Evolutionary conservation across 2,113 vertebrate genomes (phyloP), one percentile per base, ranked within the genome.

Genomic region (Anas platyrhynchos): DNA sequence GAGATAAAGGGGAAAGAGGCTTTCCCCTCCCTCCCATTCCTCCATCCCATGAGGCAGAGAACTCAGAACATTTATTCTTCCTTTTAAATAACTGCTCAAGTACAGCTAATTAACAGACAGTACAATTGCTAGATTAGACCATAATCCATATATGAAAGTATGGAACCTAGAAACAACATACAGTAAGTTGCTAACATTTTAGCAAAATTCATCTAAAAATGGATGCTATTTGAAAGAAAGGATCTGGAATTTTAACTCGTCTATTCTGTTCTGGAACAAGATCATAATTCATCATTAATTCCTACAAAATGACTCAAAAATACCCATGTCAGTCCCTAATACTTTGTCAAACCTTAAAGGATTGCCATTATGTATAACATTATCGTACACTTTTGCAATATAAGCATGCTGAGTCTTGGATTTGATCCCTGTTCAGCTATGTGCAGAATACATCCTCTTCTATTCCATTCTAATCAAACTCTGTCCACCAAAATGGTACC

Each of bases 1-100:
- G 81, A 96, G 91, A 96, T 58, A 48, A 27, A 83, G 67, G 67
- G 66, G 68, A 86, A 97, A 68, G 17, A 48, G 63, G 31, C 75
- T 96, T 83, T 78, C 89, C 8, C 2, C 52, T 18, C 11, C 55
- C 43, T 34, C 52, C 22, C 18, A 7, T 46, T 27, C 43, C 48
- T 48, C 34, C 34, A 34, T 34, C 34, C 34, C 34, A 34, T 34
- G 34, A 54, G 27, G 32, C 6, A 46, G 50, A 84, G 32, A 56
- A 22, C 31, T 79, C 50, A 34, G 32, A 79, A 71, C 3, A 5
- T 15, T 36, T 36, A 3, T 9, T 5, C 22, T 1, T 31, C 26
- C 15, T 20, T 62, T 56, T 26, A 72, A 29, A 44, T 23, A 62
- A 29, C 54, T 62, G 17, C 23, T 72, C 11, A n/a, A 71, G 61